Percentiles rank a stretch among this genome's conserved stretches.
phyloP scores from a whole-genome alignment of 2,888 invertebrate genomes.

The Meteorus colon region DNA sequence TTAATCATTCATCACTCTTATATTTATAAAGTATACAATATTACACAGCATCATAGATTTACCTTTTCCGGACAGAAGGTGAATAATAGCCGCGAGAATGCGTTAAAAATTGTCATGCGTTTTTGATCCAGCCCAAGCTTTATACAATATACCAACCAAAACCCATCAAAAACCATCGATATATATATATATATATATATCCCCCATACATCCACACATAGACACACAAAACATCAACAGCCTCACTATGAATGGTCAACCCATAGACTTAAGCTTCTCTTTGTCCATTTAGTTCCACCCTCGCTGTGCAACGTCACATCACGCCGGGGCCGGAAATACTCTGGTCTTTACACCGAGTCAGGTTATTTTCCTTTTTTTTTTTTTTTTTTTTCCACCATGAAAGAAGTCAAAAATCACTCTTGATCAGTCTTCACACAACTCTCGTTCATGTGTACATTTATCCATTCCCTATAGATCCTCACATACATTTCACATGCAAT shows the following conservation, averaged over 20 bases:
- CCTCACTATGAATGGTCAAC: constrained; percentile 32
- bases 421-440: constrained; percentile 19
- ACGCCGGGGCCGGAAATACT: constrained; percentile 55
- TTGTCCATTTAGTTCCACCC: constrained; percentile 48
- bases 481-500: constrained; percentile 41
- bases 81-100: background rate
- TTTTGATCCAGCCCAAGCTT: constrained; percentile 3
- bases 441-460: constrained; percentile 13
- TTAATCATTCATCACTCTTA: constrained; percentile 19
- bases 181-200: background rate
- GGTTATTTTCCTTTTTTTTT: constrained; percentile 23
- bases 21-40: constrained; percentile 5
- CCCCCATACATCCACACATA: background rate
- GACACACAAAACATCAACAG: constrained; percentile 20
- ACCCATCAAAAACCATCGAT: background rate
- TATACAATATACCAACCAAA: constrained; percentile 1
- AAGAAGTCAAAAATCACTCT: constrained; percentile 42
- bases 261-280: constrained; percentile 48
- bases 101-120: constrained; percentile 5
- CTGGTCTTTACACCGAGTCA: constrained; percentile 51
- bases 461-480: constrained; percentile 30
- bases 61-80: constrained; percentile 24
- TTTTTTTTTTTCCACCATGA: constrained; percentile 35
- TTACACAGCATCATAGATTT: background rate
- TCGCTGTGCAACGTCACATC: constrained; percentile 37